Base-by-base conservation (phyloP, 2,797 vertebrate species). In the Danio aesculapii region DNA sequence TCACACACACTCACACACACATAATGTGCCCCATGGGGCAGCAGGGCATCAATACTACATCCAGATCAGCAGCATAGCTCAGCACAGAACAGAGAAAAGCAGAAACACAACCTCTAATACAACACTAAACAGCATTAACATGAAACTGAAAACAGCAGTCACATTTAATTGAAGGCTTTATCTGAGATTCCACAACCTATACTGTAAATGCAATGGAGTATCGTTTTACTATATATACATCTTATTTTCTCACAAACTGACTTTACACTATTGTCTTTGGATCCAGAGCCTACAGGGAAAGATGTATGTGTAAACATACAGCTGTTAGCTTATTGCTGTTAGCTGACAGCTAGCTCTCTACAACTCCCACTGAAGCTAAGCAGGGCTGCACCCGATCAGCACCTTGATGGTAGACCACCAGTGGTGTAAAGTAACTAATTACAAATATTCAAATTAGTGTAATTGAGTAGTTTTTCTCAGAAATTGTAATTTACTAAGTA, bases 31-130 rank as follows among this genome's bases (percentile, higher is more conserved):
- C 89, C 73, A 0, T 19, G 83, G 62, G 90, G 85, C 81, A 90
- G 89, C 91, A 90, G 91, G 67, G 90, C 84, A 87, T 94, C 92
- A 89, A 93, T 86, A 81, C 75, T 67, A 73, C 58, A 80, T 84
- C 85, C 88, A 86, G 88, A 91, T 88, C 90, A 90, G 90, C 91
- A 90, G 83, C 64, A 75, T 67, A 70, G 64, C 76, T 83, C 81
- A 80, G 77, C 62, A 74, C 69, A 61, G 61, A 75, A 58, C 43
- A 71, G 70, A 75, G 55, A 6, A 75, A 19, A 85, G 81, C 83
- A 88, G 85, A 85, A 70, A 83, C 14, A 79, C 41, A 76, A 49
- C 21, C 16, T 46, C 47, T 16, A 47, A 70, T 58, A 76, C 58
- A 69, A 63, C 47, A 77, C 58, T 50, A 75, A 75, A 69, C 77